Evolutionary conservation across 2,888 invertebrate species (phyloP).

Genomic region (Ryuthela nishihirai): DNA sequence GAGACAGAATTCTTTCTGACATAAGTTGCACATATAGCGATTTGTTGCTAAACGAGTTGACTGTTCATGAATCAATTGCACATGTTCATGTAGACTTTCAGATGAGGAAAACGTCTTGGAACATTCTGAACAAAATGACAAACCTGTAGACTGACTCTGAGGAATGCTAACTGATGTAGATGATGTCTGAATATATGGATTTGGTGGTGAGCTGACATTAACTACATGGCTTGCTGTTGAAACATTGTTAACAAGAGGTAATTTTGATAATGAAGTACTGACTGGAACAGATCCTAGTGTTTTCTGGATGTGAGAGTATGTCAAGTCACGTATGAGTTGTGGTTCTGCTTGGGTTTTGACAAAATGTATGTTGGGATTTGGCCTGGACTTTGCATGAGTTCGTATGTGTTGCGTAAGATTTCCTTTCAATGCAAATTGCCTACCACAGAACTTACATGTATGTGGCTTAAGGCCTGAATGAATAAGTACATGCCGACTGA

Average conservation of each 20-base stretch:
- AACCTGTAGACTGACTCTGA: slow-evolving; percentile 24
- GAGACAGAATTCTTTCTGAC: slow-evolving; percentile 31
- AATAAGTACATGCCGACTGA: slow-evolving; percentile 35
- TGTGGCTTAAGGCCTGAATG: slow-evolving; percentile 39
- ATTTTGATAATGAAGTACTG: slow-evolving; percentile 21
- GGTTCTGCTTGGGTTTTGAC: slow-evolving; percentile 19
- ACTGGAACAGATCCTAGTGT: slow-evolving; percentile 18
- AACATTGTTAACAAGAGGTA: slow-evolving; percentile 18
- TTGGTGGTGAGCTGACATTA: not conserved
- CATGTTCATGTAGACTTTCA: slow-evolving; percentile 30
- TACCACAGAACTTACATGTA: slow-evolving; percentile 34
- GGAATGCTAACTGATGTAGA: slow-evolving; percentile 24
- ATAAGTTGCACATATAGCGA: slow-evolving; percentile 31
- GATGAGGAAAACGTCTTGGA: slow-evolving; percentile 33
- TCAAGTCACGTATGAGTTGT: slow-evolving; percentile 26
- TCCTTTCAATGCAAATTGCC: slow-evolving; percentile 36
- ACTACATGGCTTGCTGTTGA: slow-evolving; percentile 6
- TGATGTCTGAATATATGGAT: slow-evolving; percentile 24
- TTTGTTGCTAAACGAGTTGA: slow-evolving; percentile 24
- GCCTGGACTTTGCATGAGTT: slow-evolving; percentile 15
- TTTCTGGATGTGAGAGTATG: slow-evolving; percentile 26
- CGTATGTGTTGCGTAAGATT: slow-evolving; percentile 33
- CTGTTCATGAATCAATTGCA: slow-evolving; percentile 30
- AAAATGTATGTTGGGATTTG: not conserved
- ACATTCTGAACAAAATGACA: slow-evolving; percentile 33